These are phyloP conservation scores for Mythimna lalbum DNA, from an alignment of 2,888 invertebrate species.

Conservation along the genomic window DNA sequence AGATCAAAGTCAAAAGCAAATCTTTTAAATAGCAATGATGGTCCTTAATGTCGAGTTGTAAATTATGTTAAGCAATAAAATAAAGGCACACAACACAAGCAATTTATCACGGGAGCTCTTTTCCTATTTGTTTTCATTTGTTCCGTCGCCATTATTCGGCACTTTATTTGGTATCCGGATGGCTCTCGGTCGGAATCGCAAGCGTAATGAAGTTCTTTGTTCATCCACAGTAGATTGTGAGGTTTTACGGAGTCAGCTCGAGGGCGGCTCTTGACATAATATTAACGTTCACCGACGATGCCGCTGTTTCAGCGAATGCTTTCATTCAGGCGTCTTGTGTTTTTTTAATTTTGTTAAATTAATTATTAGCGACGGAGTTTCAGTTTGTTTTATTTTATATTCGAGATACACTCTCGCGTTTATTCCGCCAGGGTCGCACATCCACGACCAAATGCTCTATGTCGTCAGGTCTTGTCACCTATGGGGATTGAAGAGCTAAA, in stretches of 20 bases:
- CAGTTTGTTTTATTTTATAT: not conserved
- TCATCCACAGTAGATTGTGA: conserved; percentile 65
- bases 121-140: conserved; percentile 85
- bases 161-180: conserved; percentile 79
- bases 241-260: conserved; percentile 61
- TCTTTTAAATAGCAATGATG: conserved; percentile 67
- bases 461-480: too few species aligned
- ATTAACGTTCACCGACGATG: conserved; percentile 54
- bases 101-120: conserved; percentile 79
- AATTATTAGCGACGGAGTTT: conserved; percentile 7
- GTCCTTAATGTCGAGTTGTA: conserved; percentile 70
- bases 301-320: conserved; percentile 46
- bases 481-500: too few species aligned
- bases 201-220: conserved; percentile 81
- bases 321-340: conserved; percentile 36
- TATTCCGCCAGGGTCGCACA: too few species aligned
- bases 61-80: conserved; percentile 79
- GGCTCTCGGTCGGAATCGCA: conserved; percentile 69
- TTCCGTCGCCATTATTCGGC: conserved; percentile 79
- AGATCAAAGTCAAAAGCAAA: conserved; percentile 49
- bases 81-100: conserved; percentile 73
- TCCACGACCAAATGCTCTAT: too few species aligned
- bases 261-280: conserved; percentile 59
- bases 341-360: conserved; percentile 19
- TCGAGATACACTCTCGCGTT: too few species aligned